phyloP scores from a whole-genome alignment of 2,888 invertebrate genomes.

The Acheta domesticus region DNA sequence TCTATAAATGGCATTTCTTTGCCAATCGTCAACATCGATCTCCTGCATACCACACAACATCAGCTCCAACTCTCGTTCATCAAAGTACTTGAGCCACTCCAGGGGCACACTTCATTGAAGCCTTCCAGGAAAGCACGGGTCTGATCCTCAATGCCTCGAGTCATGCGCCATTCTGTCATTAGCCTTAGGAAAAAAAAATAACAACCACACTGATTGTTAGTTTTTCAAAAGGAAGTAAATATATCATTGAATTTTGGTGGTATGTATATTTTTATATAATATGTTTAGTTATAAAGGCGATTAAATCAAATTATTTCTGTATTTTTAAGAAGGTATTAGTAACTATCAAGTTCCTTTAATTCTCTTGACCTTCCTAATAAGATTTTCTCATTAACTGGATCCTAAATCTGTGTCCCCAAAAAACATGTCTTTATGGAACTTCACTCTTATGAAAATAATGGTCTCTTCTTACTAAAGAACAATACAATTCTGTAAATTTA shows the following conservation, averaged over 20 bases:
- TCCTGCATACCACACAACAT: constrained; percentile 99
- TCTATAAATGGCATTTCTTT: constrained; percentile 94
- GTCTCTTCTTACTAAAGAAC: no score
- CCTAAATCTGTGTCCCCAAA: no score
- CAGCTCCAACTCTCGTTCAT: constrained; percentile 95
- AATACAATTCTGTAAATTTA: no score
- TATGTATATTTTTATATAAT: no score
- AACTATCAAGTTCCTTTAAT: no score
- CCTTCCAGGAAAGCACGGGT: constrained; percentile 97
- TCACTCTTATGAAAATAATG: no score
- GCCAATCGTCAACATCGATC: constrained; percentile 99
- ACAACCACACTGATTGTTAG: background rate
- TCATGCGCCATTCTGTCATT: constrained; percentile 99
- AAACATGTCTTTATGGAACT: no score
- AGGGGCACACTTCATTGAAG: constrained; percentile 98
- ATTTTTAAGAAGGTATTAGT: no score
- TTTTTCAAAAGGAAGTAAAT: constrained; percentile 23
- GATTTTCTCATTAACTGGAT: no score
- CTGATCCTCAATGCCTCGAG: constrained; percentile 98
- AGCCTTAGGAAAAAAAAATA: constrained; percentile 54
- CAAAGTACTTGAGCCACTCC: constrained; percentile 99
- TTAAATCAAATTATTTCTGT: no score
- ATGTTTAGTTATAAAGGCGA: no score
- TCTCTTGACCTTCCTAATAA: no score
- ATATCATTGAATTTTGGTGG: background rate